A percentile compares a stretch with the other conserved stretches of the same genome.
These are phyloP conservation scores for Tapera naevia DNA, from an alignment of 2,797 vertebrate genomes.

Conservation along the genomic window DNA sequence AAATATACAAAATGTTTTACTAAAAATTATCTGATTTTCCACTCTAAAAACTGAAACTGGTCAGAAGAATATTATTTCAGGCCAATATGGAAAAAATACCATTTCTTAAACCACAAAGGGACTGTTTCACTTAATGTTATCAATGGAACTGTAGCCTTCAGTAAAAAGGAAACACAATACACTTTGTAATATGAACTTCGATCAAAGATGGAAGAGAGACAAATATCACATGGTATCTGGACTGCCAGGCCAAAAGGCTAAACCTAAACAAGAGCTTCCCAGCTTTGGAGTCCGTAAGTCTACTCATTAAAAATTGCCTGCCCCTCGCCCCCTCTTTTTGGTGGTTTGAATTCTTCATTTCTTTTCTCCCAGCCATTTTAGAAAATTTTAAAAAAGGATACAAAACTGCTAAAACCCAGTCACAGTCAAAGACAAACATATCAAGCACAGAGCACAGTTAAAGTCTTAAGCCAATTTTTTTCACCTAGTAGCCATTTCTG, in stretches of 20 bases:
- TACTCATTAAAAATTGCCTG: slow-evolving; percentile 47
- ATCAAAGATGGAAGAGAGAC: slow-evolving; percentile 19
- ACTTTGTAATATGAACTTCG: slow-evolving; percentile 50
- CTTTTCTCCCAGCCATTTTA: neutral
- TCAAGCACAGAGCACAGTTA: neutral
- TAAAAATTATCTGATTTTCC: slow-evolving; percentile 60
- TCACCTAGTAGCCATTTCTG: neutral
- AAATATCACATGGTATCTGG: slow-evolving; percentile 36
- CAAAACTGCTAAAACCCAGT: slow-evolving; percentile 34
- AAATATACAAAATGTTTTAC: slow-evolving; percentile 25
- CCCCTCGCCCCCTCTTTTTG: neutral
- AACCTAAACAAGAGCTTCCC: slow-evolving; percentile 54
- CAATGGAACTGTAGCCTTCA: neutral
- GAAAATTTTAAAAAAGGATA: slow-evolving; percentile 33
- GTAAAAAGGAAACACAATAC: slow-evolving; percentile 42
- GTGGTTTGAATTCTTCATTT: slow-evolving; percentile 28
- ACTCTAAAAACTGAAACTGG: slow-evolving; percentile 59
- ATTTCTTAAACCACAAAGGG: slow-evolving; percentile 68
- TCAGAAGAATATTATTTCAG: slow-evolving; percentile 60
- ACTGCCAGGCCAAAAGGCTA: slow-evolving; percentile 27
- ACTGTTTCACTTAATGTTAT: slow-evolving; percentile 64
- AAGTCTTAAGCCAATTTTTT: neutral
- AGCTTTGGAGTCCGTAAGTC: slow-evolving; percentile 47
- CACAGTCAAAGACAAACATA: neutral
- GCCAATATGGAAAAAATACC: slow-evolving; percentile 67